Evolutionary conservation across 2,113 vertebrate genomes (phyloP), one percentile per base, ranked within the genome.

Genomic region (Lates calcarifer): DNA sequence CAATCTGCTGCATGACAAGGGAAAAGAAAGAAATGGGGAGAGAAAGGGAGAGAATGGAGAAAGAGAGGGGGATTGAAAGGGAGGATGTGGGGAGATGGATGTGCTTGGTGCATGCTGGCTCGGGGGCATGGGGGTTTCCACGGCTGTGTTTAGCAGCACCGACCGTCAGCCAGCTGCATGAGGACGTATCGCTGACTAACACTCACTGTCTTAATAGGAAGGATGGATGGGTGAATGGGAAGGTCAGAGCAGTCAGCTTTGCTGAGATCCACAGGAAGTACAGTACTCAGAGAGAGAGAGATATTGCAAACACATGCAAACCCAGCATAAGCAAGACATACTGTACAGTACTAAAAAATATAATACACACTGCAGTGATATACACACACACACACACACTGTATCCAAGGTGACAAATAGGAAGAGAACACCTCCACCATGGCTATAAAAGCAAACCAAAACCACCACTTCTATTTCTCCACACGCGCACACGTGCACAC

Each of bases 251-350:
- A 47, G 69, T 74, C 61, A 67, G 57, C 37, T 43, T 64, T 47
- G 45, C 73, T 28, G 74, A 41, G 12, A 41, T 77, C 22, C 45
- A 80, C 79, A 83, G 87, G 89, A 90, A 90, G 86, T 65, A 26
- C 69, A 79, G 74, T 37, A 37, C 37, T n/a, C n/a, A 13, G 70
- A 76, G 24, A 72, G 65, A 22, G n/a, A 31, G 45, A 80, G n/a
- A 77, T 33, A 61, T 33, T 58, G 28, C 20, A 64, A 41, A 53
- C 57, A 37, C 63, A 85, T 39, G 28, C 60, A 70, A 15, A 60
- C 72, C 35, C 45, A 45, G 51, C 73, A 70, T 11, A 43, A 56
- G 37, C 29, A 22, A 33, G 74, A 2, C 4, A 13, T 60, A 22
- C 20, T 39, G 10, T 41, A 17, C 7, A n/a, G 3, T 41, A 10